Base-by-base conservation (phyloP, 2,113 vertebrate species). In the Cervus canadensis region DNA sequence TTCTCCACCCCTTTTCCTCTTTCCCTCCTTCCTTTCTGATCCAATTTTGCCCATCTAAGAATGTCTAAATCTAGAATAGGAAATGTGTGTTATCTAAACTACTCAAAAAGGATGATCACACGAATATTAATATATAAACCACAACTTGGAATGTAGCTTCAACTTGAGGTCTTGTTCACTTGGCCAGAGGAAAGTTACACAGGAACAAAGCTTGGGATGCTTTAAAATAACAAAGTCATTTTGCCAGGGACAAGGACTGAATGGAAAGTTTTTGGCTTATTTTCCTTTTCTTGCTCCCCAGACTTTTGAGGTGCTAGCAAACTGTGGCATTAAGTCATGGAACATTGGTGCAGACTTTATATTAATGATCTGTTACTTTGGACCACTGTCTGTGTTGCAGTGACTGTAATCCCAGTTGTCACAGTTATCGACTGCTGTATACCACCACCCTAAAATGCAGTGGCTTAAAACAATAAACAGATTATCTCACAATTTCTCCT, bases 1-100 rank as follows among this genome's bases (percentile, higher is more conserved):
- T 97, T 92, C 26, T 21, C 76, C 56, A 95, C 94, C 21, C 36
- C 89, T 96, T 93, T 93, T 97, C 94, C n/a, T 30, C 86, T 94
- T 91, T 93, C 26, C 83, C 94, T 81, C 62, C 21, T 96, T 83
- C 28, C 54, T 93, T 21, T 95, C 87, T 45, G 62, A 79, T 95
- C 88, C 76, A 94, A 1, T 91, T 93, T 94, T 96, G 52, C 87
- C 95, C 96, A n/a, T 83, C 10, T 52, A 81, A 95, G 6, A 62
- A 64, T 71, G 25, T 91, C 64, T 90, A 81, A 60, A 40, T 28
- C 33, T 45, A 89, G 56, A 64, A 62, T 57, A 89, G 54, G 50
- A 84, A 95, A 81, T 71, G 43, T 14, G 0, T 26, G 21, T 79
- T 30, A 81, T 94, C 14, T 43, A 60, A 91, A 86, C 54, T 76